phyloP scores from a whole-genome alignment of 1,140 invertebrate genomes.

The Dreissena rostriformis region DNA sequence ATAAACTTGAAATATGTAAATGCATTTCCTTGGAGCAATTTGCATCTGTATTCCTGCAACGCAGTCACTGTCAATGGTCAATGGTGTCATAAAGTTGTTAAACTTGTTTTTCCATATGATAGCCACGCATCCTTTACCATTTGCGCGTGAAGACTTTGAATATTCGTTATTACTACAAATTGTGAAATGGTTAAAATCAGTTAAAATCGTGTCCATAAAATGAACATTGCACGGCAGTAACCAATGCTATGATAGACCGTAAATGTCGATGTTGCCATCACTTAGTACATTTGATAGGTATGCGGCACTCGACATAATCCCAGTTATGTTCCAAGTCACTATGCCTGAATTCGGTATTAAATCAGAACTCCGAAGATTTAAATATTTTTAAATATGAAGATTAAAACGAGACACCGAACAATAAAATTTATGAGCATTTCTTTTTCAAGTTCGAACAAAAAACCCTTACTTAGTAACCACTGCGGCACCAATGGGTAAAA shows the following conservation, averaged over 20 bases:
- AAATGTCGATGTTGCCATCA: slow-evolving; percentile 1
- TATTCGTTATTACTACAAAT: not conserved
- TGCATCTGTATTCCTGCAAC: slow-evolving; percentile 26
- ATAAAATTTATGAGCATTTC: too few relatives aligned
- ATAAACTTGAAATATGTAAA: slow-evolving; percentile 32
- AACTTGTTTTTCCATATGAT: slow-evolving; percentile 21
- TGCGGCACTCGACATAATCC: slow-evolving; percentile 2
- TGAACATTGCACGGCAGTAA: not conserved
- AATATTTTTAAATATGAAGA: too few relatives aligned
- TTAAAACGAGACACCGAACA: too few relatives aligned
- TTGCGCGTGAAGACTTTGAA: not conserved
- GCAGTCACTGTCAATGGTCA: slow-evolving; percentile 11
- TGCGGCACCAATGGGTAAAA: too few relatives aligned
- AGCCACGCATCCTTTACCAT: slow-evolving; percentile 5
- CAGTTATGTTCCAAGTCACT: slow-evolving; percentile 17
- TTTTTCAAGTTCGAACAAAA: too few relatives aligned
- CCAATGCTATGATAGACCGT: slow-evolving; percentile 3
- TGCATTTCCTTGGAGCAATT: not conserved
- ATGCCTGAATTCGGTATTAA: not conserved
- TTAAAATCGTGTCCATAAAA: not conserved
- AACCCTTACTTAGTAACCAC: too few relatives aligned
- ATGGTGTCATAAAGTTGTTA: not conserved
- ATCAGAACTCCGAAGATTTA: too few relatives aligned
- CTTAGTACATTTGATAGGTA: not conserved
- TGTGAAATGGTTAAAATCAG: not conserved